Evolutionary conservation across 2,113 vertebrate genomes (phyloP).

Genomic region (Chaetodon auriga): DNA sequence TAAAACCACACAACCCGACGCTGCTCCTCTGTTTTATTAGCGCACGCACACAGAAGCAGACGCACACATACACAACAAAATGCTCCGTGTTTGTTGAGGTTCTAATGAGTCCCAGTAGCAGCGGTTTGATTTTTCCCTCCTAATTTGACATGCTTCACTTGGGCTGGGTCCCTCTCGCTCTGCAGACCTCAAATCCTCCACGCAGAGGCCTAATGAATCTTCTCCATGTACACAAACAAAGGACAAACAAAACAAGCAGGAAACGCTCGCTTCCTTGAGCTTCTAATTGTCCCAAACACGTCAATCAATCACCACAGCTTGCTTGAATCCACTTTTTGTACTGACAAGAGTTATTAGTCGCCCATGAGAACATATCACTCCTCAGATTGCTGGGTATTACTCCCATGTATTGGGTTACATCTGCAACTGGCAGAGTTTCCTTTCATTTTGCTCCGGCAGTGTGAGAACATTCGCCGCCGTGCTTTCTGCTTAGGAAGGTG

Average conservation of each 20-base stretch:
- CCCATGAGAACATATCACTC: slow-evolving; percentile 45
- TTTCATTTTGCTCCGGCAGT: slow-evolving; percentile 40
- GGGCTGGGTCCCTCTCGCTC: slow-evolving; percentile 74
- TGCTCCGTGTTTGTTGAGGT: slow-evolving; percentile 70
- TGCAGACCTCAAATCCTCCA: slow-evolving; percentile 74
- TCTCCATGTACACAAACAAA: slow-evolving; percentile 71
- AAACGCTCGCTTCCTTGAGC: slow-evolving; percentile 61
- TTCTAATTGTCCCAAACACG: slow-evolving; percentile 74
- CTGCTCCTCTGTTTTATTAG: slow-evolving; percentile 66
- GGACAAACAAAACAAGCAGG: slow-evolving; percentile 66
- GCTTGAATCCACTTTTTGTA: slow-evolving; percentile 22
- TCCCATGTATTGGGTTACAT: slow-evolving; percentile 18
- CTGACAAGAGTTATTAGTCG: slow-evolving; percentile 41
- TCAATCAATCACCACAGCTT: slow-evolving; percentile 67
- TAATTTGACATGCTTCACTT: slow-evolving; percentile 87
- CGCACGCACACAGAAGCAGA: slow-evolving; percentile 54
- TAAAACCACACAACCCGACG: slow-evolving; percentile 56
- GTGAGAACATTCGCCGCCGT: slow-evolving; percentile 29
- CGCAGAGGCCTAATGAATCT: slow-evolving; percentile 79
- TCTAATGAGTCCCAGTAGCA: slow-evolving; percentile 85
- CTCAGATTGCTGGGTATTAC: slow-evolving; percentile 30
- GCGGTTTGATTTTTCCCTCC: slow-evolving; percentile 70
- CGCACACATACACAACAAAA: slow-evolving; percentile 65
- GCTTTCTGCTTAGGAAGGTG: slow-evolving; percentile 61
- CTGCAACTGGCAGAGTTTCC: slow-evolving; percentile 25